Evolutionary conservation across 2,888 invertebrate genomes (phyloP).

Genomic region (Volucella bombylans): DNA sequence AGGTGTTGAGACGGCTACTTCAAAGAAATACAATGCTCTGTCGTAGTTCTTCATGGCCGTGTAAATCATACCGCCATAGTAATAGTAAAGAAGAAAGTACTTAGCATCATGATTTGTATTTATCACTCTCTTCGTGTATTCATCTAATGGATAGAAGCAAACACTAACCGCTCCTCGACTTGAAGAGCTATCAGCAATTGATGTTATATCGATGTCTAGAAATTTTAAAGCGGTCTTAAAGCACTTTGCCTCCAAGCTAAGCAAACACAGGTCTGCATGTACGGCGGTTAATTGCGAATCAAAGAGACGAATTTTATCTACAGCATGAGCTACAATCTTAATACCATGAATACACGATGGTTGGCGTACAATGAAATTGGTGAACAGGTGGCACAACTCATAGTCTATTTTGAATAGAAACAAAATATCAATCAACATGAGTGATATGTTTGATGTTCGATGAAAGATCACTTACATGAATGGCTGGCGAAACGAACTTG

Average conservation of each 20-base stretch:
- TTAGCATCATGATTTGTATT: conserved; percentile 86
- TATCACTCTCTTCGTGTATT: conserved; percentile 77
- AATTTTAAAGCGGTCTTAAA: conserved; percentile 95
- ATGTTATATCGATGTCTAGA: conserved; percentile 94
- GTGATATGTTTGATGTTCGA: not conserved
- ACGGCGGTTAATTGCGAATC: conserved; percentile 96
- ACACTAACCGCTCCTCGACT: conserved; percentile 59
- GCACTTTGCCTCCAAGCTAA: conserved; percentile 94
- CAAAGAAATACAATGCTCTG: conserved; percentile 96
- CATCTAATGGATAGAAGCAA: too few species aligned
- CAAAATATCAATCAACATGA: conserved; percentile 34
- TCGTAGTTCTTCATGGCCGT: conserved; percentile 96
- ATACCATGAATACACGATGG: conserved; percentile 91
- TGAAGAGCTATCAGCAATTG: conserved; percentile 87
- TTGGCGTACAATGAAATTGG: conserved; percentile 89
- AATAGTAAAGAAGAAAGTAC: conserved; percentile 96
- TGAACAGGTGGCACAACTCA: conserved; percentile 93
- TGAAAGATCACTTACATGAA: conserved; percentile 86
- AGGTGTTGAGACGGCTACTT: conserved; percentile 97
- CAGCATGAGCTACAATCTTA: conserved; percentile 90
- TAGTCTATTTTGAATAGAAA: conserved; percentile 86
- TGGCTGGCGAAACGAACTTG: conserved; percentile 94
- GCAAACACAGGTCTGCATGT: conserved; percentile 95
- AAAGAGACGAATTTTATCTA: conserved; percentile 92
- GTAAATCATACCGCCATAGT: conserved; percentile 99